A percentile compares a stretch with the other conserved stretches of the same genome.
Evolutionary conservation across 2,113 vertebrate genomes (phyloP).

Genomic region (Sinocyclocheilus maitianheensis): DNA sequence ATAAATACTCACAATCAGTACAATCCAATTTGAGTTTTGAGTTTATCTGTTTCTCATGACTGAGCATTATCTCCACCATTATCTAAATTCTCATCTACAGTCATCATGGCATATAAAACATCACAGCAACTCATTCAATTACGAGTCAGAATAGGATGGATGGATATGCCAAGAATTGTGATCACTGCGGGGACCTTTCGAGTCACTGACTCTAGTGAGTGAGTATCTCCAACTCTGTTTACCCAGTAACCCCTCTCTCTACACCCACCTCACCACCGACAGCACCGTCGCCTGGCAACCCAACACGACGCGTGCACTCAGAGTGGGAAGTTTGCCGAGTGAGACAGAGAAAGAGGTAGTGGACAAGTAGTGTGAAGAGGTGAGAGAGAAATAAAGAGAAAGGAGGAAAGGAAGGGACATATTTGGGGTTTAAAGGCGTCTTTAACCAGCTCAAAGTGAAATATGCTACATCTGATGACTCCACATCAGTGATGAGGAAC

Average conservation of each 20-base stretch:
- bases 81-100: constrained; percentile 36
- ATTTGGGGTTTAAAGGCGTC: background rate
- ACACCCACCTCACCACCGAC: constrained; percentile 62
- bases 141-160: constrained; percentile 15
- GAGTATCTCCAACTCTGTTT: constrained; percentile 57
- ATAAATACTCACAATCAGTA: constrained; percentile 19
- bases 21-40: constrained; percentile 13
- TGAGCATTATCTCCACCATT: constrained; percentile 6
- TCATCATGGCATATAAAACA: constrained; percentile 1
- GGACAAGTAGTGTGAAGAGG: constrained; percentile 48
- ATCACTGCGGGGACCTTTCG: constrained; percentile 27
- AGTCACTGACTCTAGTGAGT: constrained; percentile 39
- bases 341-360: constrained; percentile 55
- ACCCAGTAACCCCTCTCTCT: constrained; percentile 60
- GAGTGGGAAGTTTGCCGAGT: constrained; percentile 61
- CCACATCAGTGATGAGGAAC: background rate
- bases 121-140: constrained; percentile 36
- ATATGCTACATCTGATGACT: background rate
- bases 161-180: constrained; percentile 22
- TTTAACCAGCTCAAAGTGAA: background rate
- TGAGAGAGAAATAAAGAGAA: background rate
- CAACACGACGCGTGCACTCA: constrained; percentile 53
- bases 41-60: constrained; percentile 22
- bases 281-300: constrained; percentile 61
- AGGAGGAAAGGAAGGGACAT: background rate